Conservation (phyloP, 2,113 vertebrate species). For the Ptyas mucosa region DNA sequence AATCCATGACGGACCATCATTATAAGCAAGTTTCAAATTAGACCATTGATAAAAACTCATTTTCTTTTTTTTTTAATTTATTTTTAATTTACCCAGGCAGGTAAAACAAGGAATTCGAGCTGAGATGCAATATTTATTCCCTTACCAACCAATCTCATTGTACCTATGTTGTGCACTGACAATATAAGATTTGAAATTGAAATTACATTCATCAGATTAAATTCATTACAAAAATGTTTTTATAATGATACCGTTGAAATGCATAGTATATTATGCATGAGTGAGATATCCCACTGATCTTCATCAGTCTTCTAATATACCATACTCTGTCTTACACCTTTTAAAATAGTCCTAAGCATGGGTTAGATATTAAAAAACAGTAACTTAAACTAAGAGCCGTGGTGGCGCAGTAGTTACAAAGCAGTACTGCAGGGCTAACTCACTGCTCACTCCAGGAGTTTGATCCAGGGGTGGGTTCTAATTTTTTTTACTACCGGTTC, state of each 20-base stretch:
- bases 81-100: not conserved
- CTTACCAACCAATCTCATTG: too few relatives aligned
- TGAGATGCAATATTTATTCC: not conserved
- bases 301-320: too few relatives aligned
- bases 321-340: not conserved
- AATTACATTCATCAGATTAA: not conserved
- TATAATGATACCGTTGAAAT: not conserved
- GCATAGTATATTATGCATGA: not conserved
- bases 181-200: too few relatives aligned
- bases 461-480: too few relatives aligned
- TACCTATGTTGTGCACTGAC: too few relatives aligned
- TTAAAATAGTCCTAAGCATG: not conserved
- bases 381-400: not conserved
- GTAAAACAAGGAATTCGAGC: not conserved
- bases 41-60: not conserved
- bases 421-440: too few relatives aligned
- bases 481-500: too few relatives aligned
- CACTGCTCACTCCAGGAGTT: too few relatives aligned
- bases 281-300: not conserved
- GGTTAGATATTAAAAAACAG: too few relatives aligned
- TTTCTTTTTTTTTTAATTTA: not conserved
- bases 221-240: not conserved
- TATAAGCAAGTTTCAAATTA: not conserved
- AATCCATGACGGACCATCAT: not conserved
- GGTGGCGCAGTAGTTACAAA: too few relatives aligned